Conservation (phyloP, 2,888 invertebrate species). For the Phaonia tiefii region DNA sequence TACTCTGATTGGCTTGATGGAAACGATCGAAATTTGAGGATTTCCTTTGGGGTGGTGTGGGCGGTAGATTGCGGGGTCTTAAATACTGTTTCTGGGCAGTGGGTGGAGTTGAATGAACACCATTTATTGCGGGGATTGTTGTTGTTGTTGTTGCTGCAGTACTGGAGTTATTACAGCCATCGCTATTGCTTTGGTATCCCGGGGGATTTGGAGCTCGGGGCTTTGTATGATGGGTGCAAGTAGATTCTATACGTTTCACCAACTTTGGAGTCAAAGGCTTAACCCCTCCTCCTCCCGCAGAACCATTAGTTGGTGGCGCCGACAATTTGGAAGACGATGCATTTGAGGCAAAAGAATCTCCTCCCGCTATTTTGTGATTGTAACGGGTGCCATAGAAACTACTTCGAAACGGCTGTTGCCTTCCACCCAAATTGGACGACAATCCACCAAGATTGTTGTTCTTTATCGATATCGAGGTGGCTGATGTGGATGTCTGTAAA, state of each 20-base stretch:
- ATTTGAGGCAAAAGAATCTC: background rate
- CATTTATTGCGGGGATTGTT: constrained; percentile 45
- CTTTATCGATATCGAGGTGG: constrained; percentile 51
- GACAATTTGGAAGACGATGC: constrained; percentile 10
- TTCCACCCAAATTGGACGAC: constrained; percentile 72
- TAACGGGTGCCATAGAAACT: constrained; percentile 78
- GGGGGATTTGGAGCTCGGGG: constrained; percentile 52
- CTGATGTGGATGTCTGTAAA: constrained; percentile 63
- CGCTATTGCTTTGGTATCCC: constrained; percentile 61
- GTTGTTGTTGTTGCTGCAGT: constrained; percentile 36
- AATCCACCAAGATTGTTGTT: constrained; percentile 65
- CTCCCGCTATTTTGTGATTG: constrained; percentile 53
- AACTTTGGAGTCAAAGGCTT: constrained; percentile 80
- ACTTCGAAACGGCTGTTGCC: constrained; percentile 78
- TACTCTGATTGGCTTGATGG: constrained; percentile 71
- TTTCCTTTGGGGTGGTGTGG: constrained; percentile 63
- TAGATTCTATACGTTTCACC: constrained; percentile 77
- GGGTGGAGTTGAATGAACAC: constrained; percentile 57
- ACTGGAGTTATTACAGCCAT: constrained; percentile 69
- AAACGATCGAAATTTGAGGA: constrained; percentile 70
- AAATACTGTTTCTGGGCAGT: constrained; percentile 71
- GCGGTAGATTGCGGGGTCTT: constrained; percentile 68
- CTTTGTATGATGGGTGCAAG: constrained; percentile 69
- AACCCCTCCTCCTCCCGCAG: constrained; percentile 64
- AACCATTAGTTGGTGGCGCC: constrained; percentile 36